These are phyloP conservation scores for Elysia chlorotica DNA, from an alignment of 1,140 invertebrate genomes.

Conservation along the genomic window DNA sequence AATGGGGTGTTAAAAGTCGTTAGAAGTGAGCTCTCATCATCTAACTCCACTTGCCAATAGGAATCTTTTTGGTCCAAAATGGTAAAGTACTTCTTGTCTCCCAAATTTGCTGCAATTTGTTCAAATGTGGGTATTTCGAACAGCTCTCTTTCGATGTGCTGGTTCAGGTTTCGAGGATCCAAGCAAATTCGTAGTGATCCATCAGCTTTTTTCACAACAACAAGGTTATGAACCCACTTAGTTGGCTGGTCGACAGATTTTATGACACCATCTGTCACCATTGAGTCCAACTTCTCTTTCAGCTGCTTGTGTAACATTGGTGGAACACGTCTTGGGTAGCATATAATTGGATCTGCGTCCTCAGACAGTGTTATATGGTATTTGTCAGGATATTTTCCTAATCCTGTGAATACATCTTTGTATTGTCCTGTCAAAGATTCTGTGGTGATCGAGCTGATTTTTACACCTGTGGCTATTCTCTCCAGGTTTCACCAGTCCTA, in stretches of 20 bases:
- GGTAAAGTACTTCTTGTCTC: constrained; percentile 58
- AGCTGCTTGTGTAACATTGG: background rate
- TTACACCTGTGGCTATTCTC: background rate
- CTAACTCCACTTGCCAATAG: constrained; percentile 61
- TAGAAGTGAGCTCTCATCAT: constrained; percentile 39
- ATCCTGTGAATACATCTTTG: constrained; percentile 17
- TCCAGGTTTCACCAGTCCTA: constrained; percentile 1
- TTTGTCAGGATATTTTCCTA: constrained; percentile 18
- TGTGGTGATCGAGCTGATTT: background rate
- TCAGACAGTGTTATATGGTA: constrained; percentile 12
- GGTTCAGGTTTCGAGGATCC: constrained; percentile 26
- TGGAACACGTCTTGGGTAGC: constrained; percentile 13
- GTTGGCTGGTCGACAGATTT: constrained; percentile 43
- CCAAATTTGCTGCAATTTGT: constrained; percentile 41
- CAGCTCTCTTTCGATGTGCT: constrained; percentile 20
- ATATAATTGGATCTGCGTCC: constrained; percentile 7
- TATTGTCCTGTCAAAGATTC: constrained; percentile 1
- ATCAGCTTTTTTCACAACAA: constrained; percentile 31
- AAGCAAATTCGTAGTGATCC: constrained; percentile 35
- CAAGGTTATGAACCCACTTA: constrained; percentile 36
- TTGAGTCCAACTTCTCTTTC: constrained; percentile 8
- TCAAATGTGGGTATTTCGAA: constrained; percentile 20
- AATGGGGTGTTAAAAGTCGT: constrained; percentile 49
- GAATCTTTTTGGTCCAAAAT: constrained; percentile 62
- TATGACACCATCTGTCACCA: constrained; percentile 37